phyloP scores from a whole-genome alignment of 2,113 vertebrate species.

The Hepsetus odoe region DNA sequence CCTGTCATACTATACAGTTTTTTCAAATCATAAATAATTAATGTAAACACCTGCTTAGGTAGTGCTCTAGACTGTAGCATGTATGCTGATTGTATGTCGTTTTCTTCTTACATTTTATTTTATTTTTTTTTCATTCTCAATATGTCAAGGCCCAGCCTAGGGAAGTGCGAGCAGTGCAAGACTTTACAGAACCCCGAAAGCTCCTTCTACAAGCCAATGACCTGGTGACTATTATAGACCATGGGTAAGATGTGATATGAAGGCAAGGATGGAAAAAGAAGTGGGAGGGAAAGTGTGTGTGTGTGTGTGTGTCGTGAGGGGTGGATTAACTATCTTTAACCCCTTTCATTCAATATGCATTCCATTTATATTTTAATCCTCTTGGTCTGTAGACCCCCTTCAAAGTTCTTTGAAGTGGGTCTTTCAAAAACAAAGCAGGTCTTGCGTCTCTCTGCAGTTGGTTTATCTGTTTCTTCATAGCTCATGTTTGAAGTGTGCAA shows the following conservation, averaged over 20 bases:
- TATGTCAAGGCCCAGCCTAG: slow-evolving; percentile 77
- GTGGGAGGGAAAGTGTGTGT: not conserved
- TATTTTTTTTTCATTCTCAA: not conserved
- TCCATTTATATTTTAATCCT: slow-evolving; percentile 13
- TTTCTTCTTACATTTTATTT: not conserved
- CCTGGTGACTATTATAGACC: slow-evolving; percentile 81
- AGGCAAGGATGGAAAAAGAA: not conserved
- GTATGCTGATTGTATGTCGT: not conserved
- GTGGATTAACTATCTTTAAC: slow-evolving; percentile 39
- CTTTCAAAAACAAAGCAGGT: not conserved
- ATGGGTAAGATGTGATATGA: slow-evolving; percentile 67
- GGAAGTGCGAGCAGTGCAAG: slow-evolving; percentile 75
- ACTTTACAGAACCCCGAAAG: slow-evolving; percentile 78
- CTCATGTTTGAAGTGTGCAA: no score
- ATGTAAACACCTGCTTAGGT: no score
- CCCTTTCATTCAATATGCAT: slow-evolving; percentile 30
- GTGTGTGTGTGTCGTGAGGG: not conserved
- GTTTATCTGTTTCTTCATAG: not conserved
- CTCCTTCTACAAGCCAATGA: slow-evolving; percentile 77
- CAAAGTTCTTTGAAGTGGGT: not conserved
- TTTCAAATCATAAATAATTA: no score
- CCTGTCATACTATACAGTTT: no score
- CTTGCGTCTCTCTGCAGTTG: not conserved
- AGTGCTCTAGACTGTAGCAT: not conserved
- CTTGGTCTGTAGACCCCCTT: not conserved